phyloP scores from a whole-genome alignment of 2,797 vertebrate genomes.

The Aulostomus chinensis region DNA sequence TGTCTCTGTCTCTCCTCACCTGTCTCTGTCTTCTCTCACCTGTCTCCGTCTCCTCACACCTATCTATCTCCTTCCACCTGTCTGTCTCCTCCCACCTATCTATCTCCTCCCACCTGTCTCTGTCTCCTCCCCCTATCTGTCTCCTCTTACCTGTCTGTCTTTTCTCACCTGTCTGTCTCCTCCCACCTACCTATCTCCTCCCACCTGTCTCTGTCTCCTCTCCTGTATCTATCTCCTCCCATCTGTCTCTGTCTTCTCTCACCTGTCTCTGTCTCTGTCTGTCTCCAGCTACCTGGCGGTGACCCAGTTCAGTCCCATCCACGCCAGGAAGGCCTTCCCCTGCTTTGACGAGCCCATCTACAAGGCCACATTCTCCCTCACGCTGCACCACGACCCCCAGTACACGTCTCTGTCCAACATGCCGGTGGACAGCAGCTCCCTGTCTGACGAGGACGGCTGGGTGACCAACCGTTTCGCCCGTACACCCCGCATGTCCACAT shows the following conservation, averaged over 20 bases:
- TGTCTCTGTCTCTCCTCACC: no score
- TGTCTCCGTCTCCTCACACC: no score
- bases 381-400: constrained; percentile 86
- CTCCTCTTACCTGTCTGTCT: no score
- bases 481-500: constrained; percentile 93
- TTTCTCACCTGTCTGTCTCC: no score
- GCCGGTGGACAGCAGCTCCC: constrained; percentile 84
- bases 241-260: neutral
- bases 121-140: no score
- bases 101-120: no score
- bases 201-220: no score
- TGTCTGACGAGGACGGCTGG: constrained; percentile 88
- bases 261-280: neutral
- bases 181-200: no score
- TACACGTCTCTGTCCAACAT: constrained; percentile 92
- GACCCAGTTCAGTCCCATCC: constrained; percentile 91
- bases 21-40: no score
- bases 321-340: constrained; percentile 89
- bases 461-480: constrained; percentile 87
- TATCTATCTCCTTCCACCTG: no score
- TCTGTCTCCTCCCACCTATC: no score
- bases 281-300: constrained; percentile 87
- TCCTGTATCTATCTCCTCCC: no score
- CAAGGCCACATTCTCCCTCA: constrained; percentile 92
- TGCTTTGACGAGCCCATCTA: constrained; percentile 86